These are phyloP conservation scores for Zaprionus gabonicus DNA, from an alignment of 1,140 invertebrate genomes.

Conservation along the genomic window DNA sequence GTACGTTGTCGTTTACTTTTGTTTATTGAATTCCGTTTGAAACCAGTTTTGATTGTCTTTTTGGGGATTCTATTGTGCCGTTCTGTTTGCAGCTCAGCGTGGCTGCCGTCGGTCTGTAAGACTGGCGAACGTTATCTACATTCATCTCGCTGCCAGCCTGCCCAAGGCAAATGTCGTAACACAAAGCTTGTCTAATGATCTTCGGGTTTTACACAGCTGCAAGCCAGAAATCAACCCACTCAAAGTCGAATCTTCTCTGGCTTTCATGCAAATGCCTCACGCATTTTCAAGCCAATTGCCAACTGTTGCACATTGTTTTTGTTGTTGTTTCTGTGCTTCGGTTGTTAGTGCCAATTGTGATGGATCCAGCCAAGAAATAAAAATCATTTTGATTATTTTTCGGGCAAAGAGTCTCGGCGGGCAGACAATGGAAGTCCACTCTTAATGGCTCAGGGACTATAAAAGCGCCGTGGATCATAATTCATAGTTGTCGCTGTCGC, in stretches of 20 bases:
- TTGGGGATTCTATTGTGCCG: slow-evolving; percentile 17
- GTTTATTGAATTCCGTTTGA: slow-evolving; percentile 31
- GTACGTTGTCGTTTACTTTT: slow-evolving; percentile 32
- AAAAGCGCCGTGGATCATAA: slow-evolving; percentile 78
- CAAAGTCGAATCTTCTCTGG: slow-evolving; percentile 58
- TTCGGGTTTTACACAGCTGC: slow-evolving; percentile 47
- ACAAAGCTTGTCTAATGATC: slow-evolving; percentile 66
- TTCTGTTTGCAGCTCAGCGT: background rate
- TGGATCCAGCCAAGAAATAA: slow-evolving; percentile 46
- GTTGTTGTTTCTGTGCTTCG: background rate
- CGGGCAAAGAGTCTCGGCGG: slow-evolving; percentile 24
- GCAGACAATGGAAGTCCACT: slow-evolving; percentile 72
- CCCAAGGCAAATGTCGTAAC: slow-evolving; percentile 42
- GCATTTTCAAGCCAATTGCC: slow-evolving; percentile 75
- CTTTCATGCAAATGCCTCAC: slow-evolving; percentile 38
- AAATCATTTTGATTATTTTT: slow-evolving; percentile 60
- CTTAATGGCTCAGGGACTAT: slow-evolving; percentile 71
- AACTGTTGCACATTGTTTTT: slow-evolving; percentile 46
- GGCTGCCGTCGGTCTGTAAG: background rate
- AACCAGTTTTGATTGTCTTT: slow-evolving; percentile 36
- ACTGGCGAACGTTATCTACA: slow-evolving; percentile 22
- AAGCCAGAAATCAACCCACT: slow-evolving; percentile 55
- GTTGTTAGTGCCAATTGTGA: slow-evolving; percentile 36
- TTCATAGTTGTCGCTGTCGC: slow-evolving; percentile 54
- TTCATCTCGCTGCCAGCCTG: background rate